Evolutionary conservation across 2,888 invertebrate species (phyloP).

Genomic region (Euzetes globulus): DNA sequence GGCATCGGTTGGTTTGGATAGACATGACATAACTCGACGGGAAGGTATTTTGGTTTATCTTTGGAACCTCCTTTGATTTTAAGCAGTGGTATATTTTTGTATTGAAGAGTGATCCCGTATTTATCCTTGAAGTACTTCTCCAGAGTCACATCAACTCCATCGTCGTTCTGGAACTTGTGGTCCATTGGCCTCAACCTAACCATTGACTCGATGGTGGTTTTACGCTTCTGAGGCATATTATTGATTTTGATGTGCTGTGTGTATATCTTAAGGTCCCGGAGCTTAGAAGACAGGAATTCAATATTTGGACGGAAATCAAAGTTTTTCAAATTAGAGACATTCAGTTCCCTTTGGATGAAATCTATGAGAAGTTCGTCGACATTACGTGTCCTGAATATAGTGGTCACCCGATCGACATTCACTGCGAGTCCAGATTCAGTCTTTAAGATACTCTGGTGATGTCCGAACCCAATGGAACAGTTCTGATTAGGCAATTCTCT

Average conservation of each 20-base stretch:
- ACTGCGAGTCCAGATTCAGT: neutral
- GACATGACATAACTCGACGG: neutral
- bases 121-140: neutral
- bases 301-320: too few species aligned
- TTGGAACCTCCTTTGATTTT: neutral
- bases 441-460: neutral
- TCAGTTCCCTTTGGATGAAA: neutral
- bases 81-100: neutral
- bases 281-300: too few species aligned
- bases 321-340: too few species aligned
- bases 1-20: neutral
- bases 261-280: too few species aligned
- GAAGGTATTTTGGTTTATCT: neutral
- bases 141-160: neutral
- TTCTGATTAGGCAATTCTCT: neutral
- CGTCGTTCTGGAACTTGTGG: neutral
- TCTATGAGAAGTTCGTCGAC: neutral
- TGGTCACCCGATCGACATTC: neutral
- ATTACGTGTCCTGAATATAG: neutral
- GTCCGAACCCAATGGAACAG: neutral
- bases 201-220: too few species aligned
- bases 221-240: too few species aligned
- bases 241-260: too few species aligned
- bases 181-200: too few species aligned
- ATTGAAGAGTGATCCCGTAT: neutral